phyloP scores from a whole-genome alignment of 2,797 vertebrate genomes.

The Coranthus polyacanthus region DNA sequence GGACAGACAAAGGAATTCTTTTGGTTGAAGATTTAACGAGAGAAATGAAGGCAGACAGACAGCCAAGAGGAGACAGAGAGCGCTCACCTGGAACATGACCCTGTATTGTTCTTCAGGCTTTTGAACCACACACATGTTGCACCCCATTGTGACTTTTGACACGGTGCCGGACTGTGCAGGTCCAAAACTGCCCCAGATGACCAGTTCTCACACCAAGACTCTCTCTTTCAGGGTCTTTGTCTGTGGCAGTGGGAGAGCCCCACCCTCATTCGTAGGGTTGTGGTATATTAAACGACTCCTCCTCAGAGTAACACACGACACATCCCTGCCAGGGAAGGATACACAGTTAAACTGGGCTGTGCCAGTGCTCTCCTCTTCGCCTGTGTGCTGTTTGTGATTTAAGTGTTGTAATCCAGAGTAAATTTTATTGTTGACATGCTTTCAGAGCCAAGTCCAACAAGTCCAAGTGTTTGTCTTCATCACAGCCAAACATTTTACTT shows the following conservation, averaged over 20 bases:
- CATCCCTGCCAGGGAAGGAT: slow-evolving; percentile 34
- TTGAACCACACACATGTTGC: slow-evolving; percentile 93
- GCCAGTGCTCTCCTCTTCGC: slow-evolving; percentile 17
- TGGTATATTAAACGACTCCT: slow-evolving; percentile 43
- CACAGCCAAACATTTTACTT: slow-evolving; percentile 9
- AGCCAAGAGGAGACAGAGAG: slow-evolving; percentile 3
- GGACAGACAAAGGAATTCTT: slow-evolving; percentile 15
- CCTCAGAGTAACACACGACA: slow-evolving; percentile 46
- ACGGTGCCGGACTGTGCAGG: slow-evolving; percentile 23
- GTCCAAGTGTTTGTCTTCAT: slow-evolving; percentile 42
- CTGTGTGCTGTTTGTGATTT: slow-evolving; percentile 23
- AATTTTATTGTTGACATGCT: slow-evolving; percentile 1
- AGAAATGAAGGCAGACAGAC: slow-evolving; percentile 15
- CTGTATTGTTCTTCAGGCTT: slow-evolving; percentile 93
- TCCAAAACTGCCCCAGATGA: slow-evolving; percentile 44
- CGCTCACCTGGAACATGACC: slow-evolving; percentile 94
- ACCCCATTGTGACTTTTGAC: slow-evolving; percentile 86
- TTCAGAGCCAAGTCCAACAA: slow-evolving; percentile 22
- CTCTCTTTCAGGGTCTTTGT: slow-evolving; percentile 71
- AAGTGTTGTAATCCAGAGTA: slow-evolving; percentile 53
- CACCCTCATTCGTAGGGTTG: slow-evolving; percentile 69
- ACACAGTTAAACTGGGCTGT: slow-evolving; percentile 35
- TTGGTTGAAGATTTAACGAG: neutral
- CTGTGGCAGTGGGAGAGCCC: slow-evolving; percentile 72
- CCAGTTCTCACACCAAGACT: slow-evolving; percentile 33